Conservation (phyloP, 1,140 invertebrate genomes). For the Atta cephalotes region DNA sequence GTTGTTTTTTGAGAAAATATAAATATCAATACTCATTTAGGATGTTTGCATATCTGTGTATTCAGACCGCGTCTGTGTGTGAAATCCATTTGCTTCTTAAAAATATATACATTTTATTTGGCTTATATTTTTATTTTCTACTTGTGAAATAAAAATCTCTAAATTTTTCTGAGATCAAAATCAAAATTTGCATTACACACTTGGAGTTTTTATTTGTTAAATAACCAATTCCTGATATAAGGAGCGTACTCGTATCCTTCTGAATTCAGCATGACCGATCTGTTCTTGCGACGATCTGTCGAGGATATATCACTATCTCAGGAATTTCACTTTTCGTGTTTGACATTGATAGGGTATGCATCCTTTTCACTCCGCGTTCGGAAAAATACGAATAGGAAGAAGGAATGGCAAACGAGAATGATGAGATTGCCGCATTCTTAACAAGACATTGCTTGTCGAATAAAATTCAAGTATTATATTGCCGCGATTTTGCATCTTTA, state of each 20-base stretch:
- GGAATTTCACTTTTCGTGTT: slow-evolving; percentile 53
- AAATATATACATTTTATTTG: too few species aligned
- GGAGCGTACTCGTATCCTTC: not conserved
- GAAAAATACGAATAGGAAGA: slow-evolving; percentile 44
- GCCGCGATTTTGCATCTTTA: not conserved
- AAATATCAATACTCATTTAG: too few species aligned
- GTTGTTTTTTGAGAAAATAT: too few species aligned
- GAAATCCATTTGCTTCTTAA: too few species aligned
- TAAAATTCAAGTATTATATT: slow-evolving; percentile 39
- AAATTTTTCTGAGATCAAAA: not conserved
- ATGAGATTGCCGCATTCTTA: slow-evolving; percentile 43
- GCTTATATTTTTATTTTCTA: too few species aligned
- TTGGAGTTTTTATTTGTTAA: not conserved
- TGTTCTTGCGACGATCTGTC: slow-evolving; percentile 47
- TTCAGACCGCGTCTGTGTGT: too few species aligned
- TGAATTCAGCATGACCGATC: slow-evolving; percentile 24
- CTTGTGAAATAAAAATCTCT: not conserved
- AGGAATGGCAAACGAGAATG: not conserved
- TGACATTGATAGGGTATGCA: slow-evolving; percentile 67
- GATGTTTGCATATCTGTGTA: too few species aligned
- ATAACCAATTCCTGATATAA: not conserved
- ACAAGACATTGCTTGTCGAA: slow-evolving; percentile 63
- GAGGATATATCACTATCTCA: slow-evolving; percentile 57
- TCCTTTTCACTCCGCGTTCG: not conserved
- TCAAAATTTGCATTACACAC: not conserved